phyloP scores from a whole-genome alignment of 2,797 vertebrate genomes.

The Podarcis siculus region DNA sequence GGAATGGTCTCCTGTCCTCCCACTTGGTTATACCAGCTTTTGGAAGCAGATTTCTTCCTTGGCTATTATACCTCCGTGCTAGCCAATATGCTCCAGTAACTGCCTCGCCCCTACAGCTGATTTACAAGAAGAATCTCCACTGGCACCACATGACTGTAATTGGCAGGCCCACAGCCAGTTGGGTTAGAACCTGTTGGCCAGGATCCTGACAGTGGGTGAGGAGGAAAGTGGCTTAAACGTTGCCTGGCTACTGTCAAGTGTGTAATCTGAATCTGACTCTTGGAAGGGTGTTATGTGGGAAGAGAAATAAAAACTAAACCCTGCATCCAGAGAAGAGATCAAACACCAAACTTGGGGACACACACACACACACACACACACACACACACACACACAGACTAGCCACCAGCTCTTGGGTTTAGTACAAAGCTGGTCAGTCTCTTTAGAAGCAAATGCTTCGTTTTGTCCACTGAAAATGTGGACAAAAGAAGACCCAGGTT shows the following conservation, averaged over 20 bases:
- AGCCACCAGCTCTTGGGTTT: no score
- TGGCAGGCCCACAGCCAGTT: not conserved
- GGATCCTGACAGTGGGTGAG: not conserved
- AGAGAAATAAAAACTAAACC: not conserved
- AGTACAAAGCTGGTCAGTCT: no score
- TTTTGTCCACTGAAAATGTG: no score
- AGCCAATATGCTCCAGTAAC: not conserved
- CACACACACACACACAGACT: no score
- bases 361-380: no score
- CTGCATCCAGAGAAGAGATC: not conserved
- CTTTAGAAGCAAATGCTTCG: no score
- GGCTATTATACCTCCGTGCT: not conserved
- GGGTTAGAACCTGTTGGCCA: not conserved
- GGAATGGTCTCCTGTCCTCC: no score
- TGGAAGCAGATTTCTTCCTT: not conserved
- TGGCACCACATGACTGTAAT: not conserved
- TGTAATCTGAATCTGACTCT: not conserved
- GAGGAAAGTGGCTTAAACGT: constrained; percentile 8
- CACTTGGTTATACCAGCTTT: not conserved
- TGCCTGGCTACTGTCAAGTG: not conserved
- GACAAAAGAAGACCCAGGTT: no score
- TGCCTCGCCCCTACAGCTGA: not conserved
- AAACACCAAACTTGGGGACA: not conserved
- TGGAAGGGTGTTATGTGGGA: not conserved
- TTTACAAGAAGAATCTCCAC: not conserved